A percentile compares a stretch with the other conserved stretches of the same genome.
phyloP scores from a whole-genome alignment of 2,888 invertebrate genomes.

The Drosophila kanekoi region DNA sequence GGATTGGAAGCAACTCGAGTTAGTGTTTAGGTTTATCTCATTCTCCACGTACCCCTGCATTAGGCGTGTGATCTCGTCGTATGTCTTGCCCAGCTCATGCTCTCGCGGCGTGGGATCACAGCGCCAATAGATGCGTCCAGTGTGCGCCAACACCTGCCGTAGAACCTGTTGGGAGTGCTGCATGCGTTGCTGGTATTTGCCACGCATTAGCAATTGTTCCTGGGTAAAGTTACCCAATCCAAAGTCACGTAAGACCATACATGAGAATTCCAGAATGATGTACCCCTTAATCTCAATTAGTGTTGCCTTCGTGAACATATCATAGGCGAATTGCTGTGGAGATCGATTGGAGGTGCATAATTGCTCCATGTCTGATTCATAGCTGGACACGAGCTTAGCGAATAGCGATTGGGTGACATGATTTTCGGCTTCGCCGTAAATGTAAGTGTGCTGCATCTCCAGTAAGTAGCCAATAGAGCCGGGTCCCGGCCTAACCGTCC shows the following conservation, averaged over 20 bases:
- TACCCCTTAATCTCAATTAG: conserved; percentile 94
- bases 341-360: conserved; percentile 91
- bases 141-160: conserved; percentile 88
- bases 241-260: conserved; percentile 91
- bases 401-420: conserved; percentile 13
- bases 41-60: conserved; percentile 95
- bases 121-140: conserved; percentile 89
- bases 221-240: conserved; percentile 91
- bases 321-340: conserved; percentile 92
- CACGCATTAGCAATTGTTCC: conserved; percentile 89
- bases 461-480: conserved; percentile 25
- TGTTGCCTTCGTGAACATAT: conserved; percentile 91
- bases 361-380: conserved; percentile 84
- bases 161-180: conserved; percentile 85
- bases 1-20: conserved; percentile 90
- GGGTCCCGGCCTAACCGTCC: conserved; percentile 37
- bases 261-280: conserved; percentile 95
- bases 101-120: conserved; percentile 89
- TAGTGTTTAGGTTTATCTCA: conserved; percentile 92
- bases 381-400: conserved; percentile 15
- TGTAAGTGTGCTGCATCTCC: conserved; percentile 2
- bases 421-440: conserved; percentile 21
- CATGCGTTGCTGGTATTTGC: conserved; percentile 88
- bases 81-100: conserved; percentile 88
- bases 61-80: conserved; percentile 91